Evolutionary conservation across 2,113 vertebrate species (phyloP).

Genomic region (Telmatochromis sp.): DNA sequence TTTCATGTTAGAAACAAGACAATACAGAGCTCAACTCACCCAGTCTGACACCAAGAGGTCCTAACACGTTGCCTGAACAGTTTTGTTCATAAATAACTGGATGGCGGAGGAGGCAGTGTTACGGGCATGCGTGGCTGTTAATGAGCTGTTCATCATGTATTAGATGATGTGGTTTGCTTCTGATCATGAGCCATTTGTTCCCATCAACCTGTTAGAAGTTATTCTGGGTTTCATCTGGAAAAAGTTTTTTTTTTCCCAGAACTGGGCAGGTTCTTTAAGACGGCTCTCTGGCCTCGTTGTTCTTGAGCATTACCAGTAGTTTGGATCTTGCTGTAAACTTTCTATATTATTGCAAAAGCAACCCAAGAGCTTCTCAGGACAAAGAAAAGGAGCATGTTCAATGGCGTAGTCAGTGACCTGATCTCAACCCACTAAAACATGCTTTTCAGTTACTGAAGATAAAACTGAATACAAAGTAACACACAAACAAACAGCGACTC

Average conservation of each 20-base stretch:
- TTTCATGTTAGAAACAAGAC: background rate
- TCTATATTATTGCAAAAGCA: background rate
- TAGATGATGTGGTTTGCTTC: background rate
- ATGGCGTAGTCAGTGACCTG: background rate
- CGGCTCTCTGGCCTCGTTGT: rapidly evolving
- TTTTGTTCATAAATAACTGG: background rate
- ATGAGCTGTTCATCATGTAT: background rate
- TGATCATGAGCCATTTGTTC: background rate
- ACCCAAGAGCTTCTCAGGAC: background rate
- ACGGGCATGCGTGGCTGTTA: background rate
- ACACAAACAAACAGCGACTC: background rate
- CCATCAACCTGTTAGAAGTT: background rate
- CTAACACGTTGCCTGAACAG: background rate
- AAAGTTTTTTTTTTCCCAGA: rapidly evolving
- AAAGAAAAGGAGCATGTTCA: background rate
- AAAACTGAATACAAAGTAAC: background rate
- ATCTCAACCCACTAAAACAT: background rate
- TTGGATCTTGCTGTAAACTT: background rate
- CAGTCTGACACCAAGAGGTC: background rate
- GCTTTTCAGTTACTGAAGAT: background rate
- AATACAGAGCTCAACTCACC: background rate
- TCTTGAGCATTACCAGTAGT: background rate
- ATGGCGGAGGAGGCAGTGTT: rapidly evolving
- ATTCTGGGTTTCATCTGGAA: background rate
- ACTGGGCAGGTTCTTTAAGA: background rate